Base-by-base conservation (phyloP, 2,888 invertebrate species). In the Nemotelus pantherinus region DNA sequence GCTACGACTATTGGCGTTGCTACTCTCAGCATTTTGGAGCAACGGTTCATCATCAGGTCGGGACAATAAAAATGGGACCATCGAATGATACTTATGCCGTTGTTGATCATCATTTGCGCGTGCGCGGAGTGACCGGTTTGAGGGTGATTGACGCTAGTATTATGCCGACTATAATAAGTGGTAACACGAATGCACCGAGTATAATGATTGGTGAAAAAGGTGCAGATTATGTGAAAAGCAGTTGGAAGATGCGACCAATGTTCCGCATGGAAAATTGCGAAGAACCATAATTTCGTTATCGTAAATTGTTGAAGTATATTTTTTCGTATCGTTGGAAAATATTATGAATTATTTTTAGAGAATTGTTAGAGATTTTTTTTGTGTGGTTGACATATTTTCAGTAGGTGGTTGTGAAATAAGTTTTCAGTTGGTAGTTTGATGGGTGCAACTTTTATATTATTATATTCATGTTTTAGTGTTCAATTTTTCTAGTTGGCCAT, bases 41-140 rank as follows among this genome's bases (percentile, higher is more conserved):
- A 10, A 91, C 92, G 77, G 88, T 91, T 82, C 91, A 92, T 81
- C 92, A 92, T 81, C 92, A 92, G 53, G 86, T 87, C 44, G 91
- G 91, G 0, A 92, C 92, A 0, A 89, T 90, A 80, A 91, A 91
- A 81, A 93, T 93, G 93, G 92, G 92, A 0, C 90, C 92, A 0
- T 83, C 82, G 44, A 85, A 83, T 0, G 92, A 92, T 84, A 87
- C 89, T 0, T 85, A 87, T 0, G 91, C 92, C 0, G 91, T 93
- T 0, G 92, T 93, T 0, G 91, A 92, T 83, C 90, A 91, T 3
- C 87, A 89, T 77, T 82, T 90, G 7, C 83, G 88, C 44, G 90
- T 90, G 1, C 84, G 89, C 79, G 90, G 90, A 44, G 84, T 90
- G 47, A 82, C 83, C 41, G 85, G 87, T 74, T 83, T 90, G 3